These are phyloP conservation scores for Syngnathus rostellatus DNA, from an alignment of 2,797 vertebrate genomes.

Conservation along the genomic window DNA sequence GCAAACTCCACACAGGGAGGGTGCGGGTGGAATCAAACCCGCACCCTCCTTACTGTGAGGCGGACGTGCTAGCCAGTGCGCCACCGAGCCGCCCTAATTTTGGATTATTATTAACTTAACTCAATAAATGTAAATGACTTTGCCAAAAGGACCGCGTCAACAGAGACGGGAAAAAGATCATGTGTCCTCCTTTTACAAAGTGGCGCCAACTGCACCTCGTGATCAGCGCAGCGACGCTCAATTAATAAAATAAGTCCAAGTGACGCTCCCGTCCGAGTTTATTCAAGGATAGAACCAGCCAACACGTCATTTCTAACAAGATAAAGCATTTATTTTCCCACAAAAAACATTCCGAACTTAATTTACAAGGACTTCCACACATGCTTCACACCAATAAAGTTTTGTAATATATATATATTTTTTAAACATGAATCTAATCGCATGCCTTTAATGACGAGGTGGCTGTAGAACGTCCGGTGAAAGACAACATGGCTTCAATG, in stretches of 20 bases:
- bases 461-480: not conserved
- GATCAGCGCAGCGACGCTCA: constrained; percentile 57
- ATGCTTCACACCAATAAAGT: not conserved
- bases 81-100: too few species aligned
- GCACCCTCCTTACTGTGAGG: too few species aligned
- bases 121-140: not conserved
- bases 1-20: too few species aligned
- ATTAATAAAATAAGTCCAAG: constrained; percentile 19
- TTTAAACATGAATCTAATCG: not conserved
- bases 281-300: not conserved
- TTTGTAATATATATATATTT: not conserved
- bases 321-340: not conserved
- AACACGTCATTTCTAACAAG: too few species aligned
- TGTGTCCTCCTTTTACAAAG: constrained; percentile 68
- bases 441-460: not conserved
- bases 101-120: not conserved
- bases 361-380: not conserved
- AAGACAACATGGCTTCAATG: not conserved
- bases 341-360: not conserved
- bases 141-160: not conserved
- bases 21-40: too few species aligned
- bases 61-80: too few species aligned
- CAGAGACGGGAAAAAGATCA: not conserved
- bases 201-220: constrained; percentile 85
- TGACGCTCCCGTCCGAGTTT: not conserved